Percentiles rank a stretch among this genome's conserved stretches.
Conservation (phyloP, 2,113 vertebrate species). For the Chloropsis cyanopogon region DNA sequence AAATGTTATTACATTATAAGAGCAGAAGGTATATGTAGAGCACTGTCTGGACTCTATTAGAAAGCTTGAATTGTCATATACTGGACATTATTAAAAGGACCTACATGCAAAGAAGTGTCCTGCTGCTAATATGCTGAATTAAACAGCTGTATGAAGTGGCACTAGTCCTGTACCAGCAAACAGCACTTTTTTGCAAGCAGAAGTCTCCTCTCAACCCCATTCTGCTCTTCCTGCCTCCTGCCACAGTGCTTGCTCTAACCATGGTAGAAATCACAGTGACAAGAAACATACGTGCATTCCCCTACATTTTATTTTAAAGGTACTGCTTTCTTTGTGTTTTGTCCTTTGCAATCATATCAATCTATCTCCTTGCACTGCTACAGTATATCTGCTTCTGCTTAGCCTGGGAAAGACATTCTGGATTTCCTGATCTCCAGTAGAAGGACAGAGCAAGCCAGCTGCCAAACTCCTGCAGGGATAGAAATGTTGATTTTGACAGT, state of each 20-base stretch:
- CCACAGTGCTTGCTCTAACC: not conserved
- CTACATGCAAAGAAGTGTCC: not conserved
- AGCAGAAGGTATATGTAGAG: not conserved
- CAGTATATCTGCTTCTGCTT: not conserved
- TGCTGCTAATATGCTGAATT: not conserved
- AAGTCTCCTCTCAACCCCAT: not conserved
- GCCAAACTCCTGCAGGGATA: not conserved
- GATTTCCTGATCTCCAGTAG: not conserved
- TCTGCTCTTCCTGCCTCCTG: not conserved
- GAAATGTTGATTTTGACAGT: not conserved
- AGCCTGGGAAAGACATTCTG: not conserved
- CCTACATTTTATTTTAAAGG: not conserved
- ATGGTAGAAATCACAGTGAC: not conserved
- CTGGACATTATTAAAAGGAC: not conserved
- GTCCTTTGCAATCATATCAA: not conserved
- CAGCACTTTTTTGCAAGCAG: not conserved
- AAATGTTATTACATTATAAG: not conserved
- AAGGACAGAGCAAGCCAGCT: not conserved
- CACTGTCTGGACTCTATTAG: not conserved
- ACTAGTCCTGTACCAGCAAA: not conserved
- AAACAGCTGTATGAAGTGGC: not conserved
- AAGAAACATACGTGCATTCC: not conserved
- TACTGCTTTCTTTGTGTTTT: not conserved
- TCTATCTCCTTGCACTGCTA: not conserved
- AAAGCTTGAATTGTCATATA: not conserved